A percentile compares a stretch with the other conserved stretches of the same genome.
Conservation (phyloP, 1,140 invertebrate species). For the Musca domestica region DNA sequence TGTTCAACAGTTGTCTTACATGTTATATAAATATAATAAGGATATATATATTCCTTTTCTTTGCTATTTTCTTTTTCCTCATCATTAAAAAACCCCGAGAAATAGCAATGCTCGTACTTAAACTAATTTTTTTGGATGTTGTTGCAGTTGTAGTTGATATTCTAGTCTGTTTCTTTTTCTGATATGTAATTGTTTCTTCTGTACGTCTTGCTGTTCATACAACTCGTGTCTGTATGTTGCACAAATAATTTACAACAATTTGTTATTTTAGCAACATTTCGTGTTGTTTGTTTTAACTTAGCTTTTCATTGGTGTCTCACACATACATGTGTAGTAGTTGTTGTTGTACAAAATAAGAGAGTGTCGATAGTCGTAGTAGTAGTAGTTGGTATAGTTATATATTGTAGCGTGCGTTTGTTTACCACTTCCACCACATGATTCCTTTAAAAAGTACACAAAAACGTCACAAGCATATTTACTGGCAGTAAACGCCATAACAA, state of each 20-base stretch:
- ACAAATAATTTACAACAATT: too few relatives aligned
- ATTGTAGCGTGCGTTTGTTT: not conserved
- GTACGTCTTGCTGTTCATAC: not conserved
- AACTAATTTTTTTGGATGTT: not conserved
- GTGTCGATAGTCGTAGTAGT: not conserved
- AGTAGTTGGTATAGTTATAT: too few relatives aligned
- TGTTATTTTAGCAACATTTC: not conserved
- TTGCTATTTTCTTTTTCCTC: not conserved
- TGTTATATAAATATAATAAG: not conserved
- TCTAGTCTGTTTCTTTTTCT: too few relatives aligned
- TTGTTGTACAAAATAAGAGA: not conserved
- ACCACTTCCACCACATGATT: conserved; percentile 17
- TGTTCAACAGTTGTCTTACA: conserved; percentile 3
- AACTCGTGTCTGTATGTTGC: not conserved
- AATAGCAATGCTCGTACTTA: conserved; percentile 17
- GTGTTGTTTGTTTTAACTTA: too few relatives aligned
- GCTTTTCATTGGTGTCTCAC: too few relatives aligned
- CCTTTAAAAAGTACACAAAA: conserved; percentile 22
- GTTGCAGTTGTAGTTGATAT: not conserved
- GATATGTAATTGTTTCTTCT: too few relatives aligned
- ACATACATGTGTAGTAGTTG: too few relatives aligned
- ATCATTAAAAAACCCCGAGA: not conserved
- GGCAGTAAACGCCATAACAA: conserved; percentile 47
- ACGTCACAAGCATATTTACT: conserved; percentile 44
- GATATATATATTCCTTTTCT: not conserved